Conservation (phyloP, 2,888 invertebrate genomes). For the Drosophila putrida region DNA sequence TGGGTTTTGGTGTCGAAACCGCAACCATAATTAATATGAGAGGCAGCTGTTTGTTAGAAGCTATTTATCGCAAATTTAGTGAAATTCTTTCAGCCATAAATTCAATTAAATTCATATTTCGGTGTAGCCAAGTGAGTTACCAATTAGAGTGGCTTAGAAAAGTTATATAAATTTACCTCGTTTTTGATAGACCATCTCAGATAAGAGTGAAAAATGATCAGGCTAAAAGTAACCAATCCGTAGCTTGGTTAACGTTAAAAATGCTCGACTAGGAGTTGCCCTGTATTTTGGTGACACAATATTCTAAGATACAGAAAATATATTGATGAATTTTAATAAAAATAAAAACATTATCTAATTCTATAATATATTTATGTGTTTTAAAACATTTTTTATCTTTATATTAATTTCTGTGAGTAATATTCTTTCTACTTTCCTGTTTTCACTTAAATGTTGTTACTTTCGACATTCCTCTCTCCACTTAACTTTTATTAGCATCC, state of each 20-base stretch:
- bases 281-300: not conserved
- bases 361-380: no score
- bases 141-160: constrained; percentile 5
- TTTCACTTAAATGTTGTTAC: no score
- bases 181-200: not conserved
- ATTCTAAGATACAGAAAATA: no score
- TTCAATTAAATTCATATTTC: constrained; percentile 21
- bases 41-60: constrained; percentile 28
- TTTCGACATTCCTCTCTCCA: no score
- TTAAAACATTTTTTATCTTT: no score
- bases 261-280: not conserved
- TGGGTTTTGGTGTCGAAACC: constrained; percentile 34
- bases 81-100: constrained; percentile 33
- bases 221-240: not conserved
- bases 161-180: constrained; percentile 2
- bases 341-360: no score
- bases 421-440: no score
- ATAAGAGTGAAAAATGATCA: not conserved
- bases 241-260: not conserved
- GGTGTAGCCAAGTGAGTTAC: not conserved
- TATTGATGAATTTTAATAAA: no score
- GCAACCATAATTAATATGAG: constrained; percentile 46
- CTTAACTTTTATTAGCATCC: no score
- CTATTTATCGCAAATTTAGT: constrained; percentile 24
- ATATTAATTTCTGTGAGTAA: no score